Conservation (phyloP, 2,888 invertebrate genomes). For the Synanthedon formicaeformis region DNA sequence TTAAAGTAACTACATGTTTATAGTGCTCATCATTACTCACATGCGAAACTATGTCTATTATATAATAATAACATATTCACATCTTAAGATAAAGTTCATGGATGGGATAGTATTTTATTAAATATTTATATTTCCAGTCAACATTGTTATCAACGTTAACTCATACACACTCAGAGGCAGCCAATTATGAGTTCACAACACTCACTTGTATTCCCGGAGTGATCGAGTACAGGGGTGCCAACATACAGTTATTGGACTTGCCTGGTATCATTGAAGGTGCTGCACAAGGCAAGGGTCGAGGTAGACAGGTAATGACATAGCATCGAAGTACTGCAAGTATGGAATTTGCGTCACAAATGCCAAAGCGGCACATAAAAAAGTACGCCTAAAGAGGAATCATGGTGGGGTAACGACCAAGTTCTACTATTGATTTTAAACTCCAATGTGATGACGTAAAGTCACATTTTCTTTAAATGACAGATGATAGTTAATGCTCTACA, state of each 20-base stretch:
- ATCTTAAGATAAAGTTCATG: neutral
- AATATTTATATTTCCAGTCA: conserved; percentile 71
- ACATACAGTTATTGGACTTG: conserved; percentile 97
- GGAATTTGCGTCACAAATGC: no score
- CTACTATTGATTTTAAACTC: no score
- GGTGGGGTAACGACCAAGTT: no score
- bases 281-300: conserved; percentile 91
- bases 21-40: neutral
- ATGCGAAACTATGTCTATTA: neutral
- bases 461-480: no score
- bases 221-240: conserved; percentile 98
- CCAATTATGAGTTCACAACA: conserved; percentile 98
- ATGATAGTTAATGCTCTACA: no score
- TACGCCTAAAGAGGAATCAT: no score
- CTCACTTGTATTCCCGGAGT: conserved; percentile 99
- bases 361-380: no score
- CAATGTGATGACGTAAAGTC: no score
- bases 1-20: no score
- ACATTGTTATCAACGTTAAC: conserved; percentile 95
- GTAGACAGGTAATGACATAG: conserved; percentile 74
- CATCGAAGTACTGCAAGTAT: no score
- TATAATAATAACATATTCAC: no score
- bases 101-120: neutral
- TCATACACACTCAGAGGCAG: conserved; percentile 96
- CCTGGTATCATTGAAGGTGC: conserved; percentile 99